Evolutionary conservation across 1,140 invertebrate species (phyloP).

Genomic region (Lanistes nyassanus): DNA sequence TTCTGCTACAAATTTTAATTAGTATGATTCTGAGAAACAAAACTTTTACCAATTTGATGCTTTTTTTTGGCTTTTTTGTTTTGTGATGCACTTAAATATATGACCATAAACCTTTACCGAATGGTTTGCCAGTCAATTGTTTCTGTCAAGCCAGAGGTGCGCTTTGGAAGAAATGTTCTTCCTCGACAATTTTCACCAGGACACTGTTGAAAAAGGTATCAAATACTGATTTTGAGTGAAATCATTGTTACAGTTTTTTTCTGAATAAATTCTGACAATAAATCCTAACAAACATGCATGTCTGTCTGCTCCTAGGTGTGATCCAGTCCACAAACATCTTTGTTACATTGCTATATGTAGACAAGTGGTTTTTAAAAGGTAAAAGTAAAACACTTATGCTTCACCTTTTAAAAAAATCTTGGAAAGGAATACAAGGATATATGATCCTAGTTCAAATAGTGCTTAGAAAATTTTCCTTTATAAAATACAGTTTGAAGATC

Average conservation of each 20-base stretch:
- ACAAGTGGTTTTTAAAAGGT: neutral
- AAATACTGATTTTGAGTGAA: neutral
- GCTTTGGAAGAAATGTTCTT: conserved; percentile 75
- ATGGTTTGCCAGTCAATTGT: conserved; percentile 83
- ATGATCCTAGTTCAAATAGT: neutral
- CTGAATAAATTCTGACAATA: too few relatives aligned
- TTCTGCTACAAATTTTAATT: too few relatives aligned
- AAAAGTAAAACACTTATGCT: neutral
- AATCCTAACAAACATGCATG: too few relatives aligned
- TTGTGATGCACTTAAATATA: conserved; percentile 64
- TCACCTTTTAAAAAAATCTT: neutral
- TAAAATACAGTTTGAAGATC: neutral
- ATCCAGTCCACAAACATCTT: too few relatives aligned
- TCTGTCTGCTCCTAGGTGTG: too few relatives aligned
- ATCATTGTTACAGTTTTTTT: too few relatives aligned
- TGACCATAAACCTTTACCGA: conserved; percentile 69
- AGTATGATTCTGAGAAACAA: too few relatives aligned
- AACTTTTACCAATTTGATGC: too few relatives aligned
- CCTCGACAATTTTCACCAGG: conserved; percentile 70
- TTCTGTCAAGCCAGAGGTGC: conserved; percentile 77
- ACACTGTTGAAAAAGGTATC: conserved; percentile 50
- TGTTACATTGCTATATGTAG: too few relatives aligned
- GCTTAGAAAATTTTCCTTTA: neutral
- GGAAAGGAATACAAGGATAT: neutral
- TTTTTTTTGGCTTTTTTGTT: too few relatives aligned